Base-by-base conservation (phyloP, 2,113 vertebrate species). In the Turnix velox region DNA sequence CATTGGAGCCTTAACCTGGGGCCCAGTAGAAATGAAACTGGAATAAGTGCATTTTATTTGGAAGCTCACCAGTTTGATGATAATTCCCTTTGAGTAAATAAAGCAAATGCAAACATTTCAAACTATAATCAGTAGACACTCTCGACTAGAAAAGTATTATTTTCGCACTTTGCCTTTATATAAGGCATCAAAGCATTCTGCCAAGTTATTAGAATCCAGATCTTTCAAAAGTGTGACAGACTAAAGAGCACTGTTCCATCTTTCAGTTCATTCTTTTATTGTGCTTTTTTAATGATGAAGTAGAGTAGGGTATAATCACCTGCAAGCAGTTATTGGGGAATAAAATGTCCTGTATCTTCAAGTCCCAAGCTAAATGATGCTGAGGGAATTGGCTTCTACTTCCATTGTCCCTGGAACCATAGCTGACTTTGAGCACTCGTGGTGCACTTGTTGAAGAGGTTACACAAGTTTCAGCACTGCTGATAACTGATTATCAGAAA, bases 131-230 rank as follows among this genome's bases (percentile, higher is more conserved):
- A 84, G 51, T 42, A 88, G n/a, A 16, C 80, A 30, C 46, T 76
- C 55, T 76, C 55, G 67, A 69, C 20, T 45, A 81, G 24, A 7
- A 45, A 83, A 90, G 30, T 58, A 55, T 67, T 78, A 69, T 87
- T 84, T 95, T 94, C 71, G 82, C 57, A 78, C 39, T 71, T 91
- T 75, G 20, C 59, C 31, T 89, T 93, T 74, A 94, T 78, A 46
- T n/a, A 43, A 84, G 48, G 27, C 71, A 78, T 71, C 69, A 48
- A 72, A 82, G 11, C 62, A 63, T 78, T 87, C 87, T 58, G 20
- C 55, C n/a, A 77, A 4, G 20, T 54, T 67, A 63, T 87, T 78
- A 79, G 52, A 27, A 89, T 46, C 11, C 48, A 89, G 48, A 87
- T 62, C 51, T 89, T 89, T 89, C 6, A 78, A 58, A 81, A 74